Evolutionary conservation across 2,113 vertebrate species (phyloP).

Genomic region (Epinephelus cyanopodus): DNA sequence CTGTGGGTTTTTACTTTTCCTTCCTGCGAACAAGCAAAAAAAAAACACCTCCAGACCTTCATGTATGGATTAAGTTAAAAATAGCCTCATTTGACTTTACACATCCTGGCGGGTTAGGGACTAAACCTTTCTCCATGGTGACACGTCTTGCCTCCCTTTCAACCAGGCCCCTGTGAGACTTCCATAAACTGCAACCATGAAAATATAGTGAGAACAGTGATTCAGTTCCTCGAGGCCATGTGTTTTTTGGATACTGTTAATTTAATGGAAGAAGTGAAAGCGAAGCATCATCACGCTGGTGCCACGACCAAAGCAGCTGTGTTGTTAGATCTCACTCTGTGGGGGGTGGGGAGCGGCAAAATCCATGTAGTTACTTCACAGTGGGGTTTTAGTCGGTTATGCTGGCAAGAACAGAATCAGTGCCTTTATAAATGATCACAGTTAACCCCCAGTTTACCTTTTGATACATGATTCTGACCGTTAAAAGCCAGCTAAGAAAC

Average conservation of each 20-base stretch:
- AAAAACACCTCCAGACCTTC: slow-evolving; percentile 32
- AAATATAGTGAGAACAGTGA: slow-evolving; percentile 29
- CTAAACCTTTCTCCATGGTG: slow-evolving; percentile 50
- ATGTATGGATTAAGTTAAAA: slow-evolving; percentile 54
- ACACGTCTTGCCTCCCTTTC: slow-evolving; percentile 45
- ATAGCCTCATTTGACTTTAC: slow-evolving; percentile 41
- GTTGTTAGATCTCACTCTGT: slow-evolving; percentile 55
- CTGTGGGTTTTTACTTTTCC: slow-evolving; percentile 41
- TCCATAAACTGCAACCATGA: slow-evolving; percentile 28
- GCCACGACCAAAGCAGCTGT: slow-evolving; percentile 50
- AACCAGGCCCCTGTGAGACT: neutral
- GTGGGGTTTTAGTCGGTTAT: slow-evolving; percentile 40
- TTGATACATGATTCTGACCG: neutral
- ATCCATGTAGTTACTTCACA: slow-evolving; percentile 57
- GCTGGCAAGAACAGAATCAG: slow-evolving; percentile 16
- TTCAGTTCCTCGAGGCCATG: slow-evolving; percentile 37
- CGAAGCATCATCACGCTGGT: slow-evolving; percentile 10
- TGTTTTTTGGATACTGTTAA: slow-evolving; percentile 44
- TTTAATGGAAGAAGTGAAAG: slow-evolving; percentile 50
- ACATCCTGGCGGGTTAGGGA: slow-evolving; percentile 23
- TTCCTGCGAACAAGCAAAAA: slow-evolving; percentile 41
- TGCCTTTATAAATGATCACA: slow-evolving; percentile 36
- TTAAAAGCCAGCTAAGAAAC: slow-evolving; percentile 17
- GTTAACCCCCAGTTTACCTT: slow-evolving; percentile 30
- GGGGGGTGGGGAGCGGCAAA: slow-evolving; percentile 28